Conservation (phyloP, 2,113 vertebrate genomes). For the Proterorhinus semilunaris region DNA sequence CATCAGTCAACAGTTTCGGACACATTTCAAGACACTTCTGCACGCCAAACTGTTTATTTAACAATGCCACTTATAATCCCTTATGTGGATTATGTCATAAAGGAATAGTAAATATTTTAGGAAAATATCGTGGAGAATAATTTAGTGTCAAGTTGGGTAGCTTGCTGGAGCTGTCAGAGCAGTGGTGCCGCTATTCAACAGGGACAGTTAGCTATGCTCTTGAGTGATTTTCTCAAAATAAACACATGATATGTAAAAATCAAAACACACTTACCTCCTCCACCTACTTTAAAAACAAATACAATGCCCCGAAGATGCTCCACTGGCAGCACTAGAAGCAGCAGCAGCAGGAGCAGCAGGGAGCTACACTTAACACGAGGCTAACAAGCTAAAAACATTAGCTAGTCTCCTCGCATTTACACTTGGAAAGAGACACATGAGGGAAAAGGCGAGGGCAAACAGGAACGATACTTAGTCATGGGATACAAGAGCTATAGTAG, state of each 20-base stretch:
- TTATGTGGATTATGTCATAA: too few relatives aligned
- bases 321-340: background rate
- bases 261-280: background rate
- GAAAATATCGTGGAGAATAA: too few relatives aligned
- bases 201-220: background rate
- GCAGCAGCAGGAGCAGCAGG: background rate
- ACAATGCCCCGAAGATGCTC: background rate
- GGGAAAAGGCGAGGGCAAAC: fast-evolving
- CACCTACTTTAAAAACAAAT: too few relatives aligned
- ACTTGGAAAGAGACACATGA: too few relatives aligned
- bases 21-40: too few relatives aligned
- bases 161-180: background rate
- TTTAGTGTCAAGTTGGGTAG: background rate
- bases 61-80: too few relatives aligned
- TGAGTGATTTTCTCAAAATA: background rate
- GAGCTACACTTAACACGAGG: background rate
- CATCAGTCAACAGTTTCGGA: too few relatives aligned
- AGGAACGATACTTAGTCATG: background rate
- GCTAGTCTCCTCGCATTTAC: background rate
- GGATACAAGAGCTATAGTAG: background rate
- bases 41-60: too few relatives aligned
- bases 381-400: constrained; percentile 9
- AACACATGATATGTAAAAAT: background rate
- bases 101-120: too few relatives aligned
- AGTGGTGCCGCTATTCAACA: background rate